These are phyloP conservation scores for Ophioderma brevispina DNA, from an alignment of 35 echinoderm and acorn worm genomes.

Conservation along the genomic window DNA sequence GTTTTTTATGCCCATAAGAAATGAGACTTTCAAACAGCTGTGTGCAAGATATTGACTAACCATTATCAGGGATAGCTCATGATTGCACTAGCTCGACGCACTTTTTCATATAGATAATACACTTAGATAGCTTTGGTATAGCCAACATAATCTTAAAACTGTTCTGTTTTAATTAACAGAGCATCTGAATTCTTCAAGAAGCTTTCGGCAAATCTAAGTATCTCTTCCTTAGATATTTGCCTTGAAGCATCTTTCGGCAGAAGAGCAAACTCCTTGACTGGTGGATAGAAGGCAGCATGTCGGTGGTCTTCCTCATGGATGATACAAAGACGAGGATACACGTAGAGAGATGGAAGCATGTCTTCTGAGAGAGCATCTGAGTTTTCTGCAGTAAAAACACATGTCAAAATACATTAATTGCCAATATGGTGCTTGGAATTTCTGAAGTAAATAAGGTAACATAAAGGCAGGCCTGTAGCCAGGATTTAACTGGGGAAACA, in stretches of 20 bases:
- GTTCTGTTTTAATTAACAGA: slow-evolving; percentile 77
- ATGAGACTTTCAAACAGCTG: too few relatives aligned
- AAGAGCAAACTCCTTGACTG: slow-evolving; percentile 43
- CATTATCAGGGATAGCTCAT: too few relatives aligned
- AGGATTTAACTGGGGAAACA: too few relatives aligned
- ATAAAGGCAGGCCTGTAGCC: too few relatives aligned
- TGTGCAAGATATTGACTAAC: too few relatives aligned
- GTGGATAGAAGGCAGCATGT: slow-evolving; percentile 78
- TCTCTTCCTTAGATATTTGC: slow-evolving; percentile 41
- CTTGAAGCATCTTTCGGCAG: slow-evolving; percentile 36
- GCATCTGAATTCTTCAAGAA: slow-evolving; percentile 62
- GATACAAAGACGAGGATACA: slow-evolving; percentile 89
- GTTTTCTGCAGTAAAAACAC: slow-evolving; percentile 55
- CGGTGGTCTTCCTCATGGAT: slow-evolving; percentile 67
- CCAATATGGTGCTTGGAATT: too few relatives aligned
- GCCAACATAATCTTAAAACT: slow-evolving; percentile 74
- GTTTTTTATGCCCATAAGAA: too few relatives aligned
- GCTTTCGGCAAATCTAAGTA: slow-evolving; percentile 49
- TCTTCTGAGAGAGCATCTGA: slow-evolving; percentile 63
- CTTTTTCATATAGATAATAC: too few relatives aligned
- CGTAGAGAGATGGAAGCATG: slow-evolving; percentile 72
- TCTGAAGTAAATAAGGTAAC: too few relatives aligned
- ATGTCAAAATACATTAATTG: too few relatives aligned
- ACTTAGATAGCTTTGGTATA: too few relatives aligned
- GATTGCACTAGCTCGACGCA: too few relatives aligned